phyloP scores from a whole-genome alignment of 2,797 vertebrate species.

The Pseudomugil tenellus region DNA sequence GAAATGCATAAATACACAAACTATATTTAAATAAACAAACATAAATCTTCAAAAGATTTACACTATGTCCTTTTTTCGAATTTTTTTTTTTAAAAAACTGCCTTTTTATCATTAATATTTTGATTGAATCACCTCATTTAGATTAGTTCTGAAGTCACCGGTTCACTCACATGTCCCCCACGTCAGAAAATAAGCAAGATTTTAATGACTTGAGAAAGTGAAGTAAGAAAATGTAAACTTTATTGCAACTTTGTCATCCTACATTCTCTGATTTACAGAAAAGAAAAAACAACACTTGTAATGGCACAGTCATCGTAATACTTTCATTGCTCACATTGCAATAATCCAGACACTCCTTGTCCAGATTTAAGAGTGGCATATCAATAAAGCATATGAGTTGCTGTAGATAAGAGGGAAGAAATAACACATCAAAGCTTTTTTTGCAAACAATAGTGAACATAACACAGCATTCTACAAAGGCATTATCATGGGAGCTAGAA shows the following conservation, averaged over 20 bases:
- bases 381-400: conserved; percentile 57
- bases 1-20: neutral
- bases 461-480: conserved; percentile 65
- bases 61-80: too few species aligned
- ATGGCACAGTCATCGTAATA: conserved; percentile 81
- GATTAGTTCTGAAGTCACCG: neutral
- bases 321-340: conserved; percentile 77
- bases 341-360: conserved; percentile 67
- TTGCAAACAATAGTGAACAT: conserved; percentile 51
- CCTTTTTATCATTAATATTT: neutral
- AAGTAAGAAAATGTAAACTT: conserved; percentile 88
- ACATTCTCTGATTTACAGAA: conserved; percentile 81
- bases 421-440: conserved; percentile 64
- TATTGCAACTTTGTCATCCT: conserved; percentile 81
- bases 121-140: neutral
- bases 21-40: neutral
- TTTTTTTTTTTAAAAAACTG: neutral
- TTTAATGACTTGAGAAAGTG: conserved; percentile 29
- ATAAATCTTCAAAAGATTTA: neutral
- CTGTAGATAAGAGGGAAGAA: conserved; percentile 60
- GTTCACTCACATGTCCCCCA: neutral
- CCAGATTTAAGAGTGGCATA: conserved; percentile 67
- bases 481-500: conserved; percentile 45
- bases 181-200: conserved; percentile 12
- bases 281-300: conserved; percentile 73